Evolutionary conservation across 2,113 vertebrate species (phyloP).

Genomic region (Nicator chloris): DNA sequence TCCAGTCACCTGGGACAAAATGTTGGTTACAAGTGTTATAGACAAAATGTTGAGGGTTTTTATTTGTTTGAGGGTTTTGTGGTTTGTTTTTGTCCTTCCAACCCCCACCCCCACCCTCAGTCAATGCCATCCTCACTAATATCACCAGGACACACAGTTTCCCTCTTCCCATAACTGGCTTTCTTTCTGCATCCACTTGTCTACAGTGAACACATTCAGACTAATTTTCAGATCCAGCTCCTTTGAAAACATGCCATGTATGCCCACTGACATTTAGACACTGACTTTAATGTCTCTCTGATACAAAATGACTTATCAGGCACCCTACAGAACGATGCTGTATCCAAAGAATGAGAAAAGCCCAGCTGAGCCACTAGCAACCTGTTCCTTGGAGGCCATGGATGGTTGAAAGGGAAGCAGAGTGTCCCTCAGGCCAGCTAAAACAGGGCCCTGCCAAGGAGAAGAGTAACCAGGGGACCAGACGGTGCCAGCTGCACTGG

Average conservation of each 20-base stretch:
- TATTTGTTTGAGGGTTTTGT: neutral
- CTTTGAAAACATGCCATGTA: neutral
- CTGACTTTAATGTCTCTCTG: neutral
- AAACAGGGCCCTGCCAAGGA: neutral
- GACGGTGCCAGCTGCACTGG: neutral
- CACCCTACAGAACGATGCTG: neutral
- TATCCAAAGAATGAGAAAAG: neutral
- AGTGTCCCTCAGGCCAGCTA: neutral
- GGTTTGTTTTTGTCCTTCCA: neutral
- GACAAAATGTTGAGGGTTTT: neutral
- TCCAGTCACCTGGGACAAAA: neutral
- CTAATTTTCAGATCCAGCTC: neutral
- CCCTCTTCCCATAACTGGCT: neutral
- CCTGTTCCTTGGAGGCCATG: neutral
- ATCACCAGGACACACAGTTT: neutral
- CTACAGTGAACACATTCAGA: neutral
- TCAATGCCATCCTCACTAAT: neutral
- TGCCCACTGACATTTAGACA: neutral
- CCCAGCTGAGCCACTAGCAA: neutral
- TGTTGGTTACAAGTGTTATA: neutral
- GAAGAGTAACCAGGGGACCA: neutral
- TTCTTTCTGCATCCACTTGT: neutral
- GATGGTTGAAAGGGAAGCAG: neutral
- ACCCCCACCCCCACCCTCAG: too few species aligned
- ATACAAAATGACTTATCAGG: neutral